Percentiles rank a stretch among this genome's conserved stretches.
These are phyloP conservation scores for Callorhinus ursinus DNA, from an alignment of 2,113 vertebrate genomes.

Conservation along the genomic window DNA sequence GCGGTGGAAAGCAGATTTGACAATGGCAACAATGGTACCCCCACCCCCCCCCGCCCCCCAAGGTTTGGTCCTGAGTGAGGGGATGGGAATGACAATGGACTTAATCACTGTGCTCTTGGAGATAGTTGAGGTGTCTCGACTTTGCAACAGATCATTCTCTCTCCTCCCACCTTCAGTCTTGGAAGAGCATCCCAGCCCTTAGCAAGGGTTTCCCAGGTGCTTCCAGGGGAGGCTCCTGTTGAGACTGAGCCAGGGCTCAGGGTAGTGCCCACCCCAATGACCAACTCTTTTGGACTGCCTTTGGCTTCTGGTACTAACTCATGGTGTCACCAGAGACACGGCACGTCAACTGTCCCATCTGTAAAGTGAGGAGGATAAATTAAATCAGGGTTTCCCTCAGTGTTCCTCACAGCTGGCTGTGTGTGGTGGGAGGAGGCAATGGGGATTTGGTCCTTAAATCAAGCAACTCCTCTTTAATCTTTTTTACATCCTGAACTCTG, in stretches of 20 bases:
- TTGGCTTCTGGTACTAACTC: background rate
- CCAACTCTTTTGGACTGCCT: background rate
- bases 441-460: background rate
- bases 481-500: background rate
- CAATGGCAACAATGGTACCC: background rate
- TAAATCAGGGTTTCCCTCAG: background rate
- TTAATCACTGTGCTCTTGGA: background rate
- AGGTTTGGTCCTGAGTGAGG: slow-evolving; percentile 8
- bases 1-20: background rate
- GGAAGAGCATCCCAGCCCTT: background rate
- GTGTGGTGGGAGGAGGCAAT: accelerated
- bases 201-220: background rate
- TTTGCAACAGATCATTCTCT: background rate
- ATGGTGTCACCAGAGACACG: background rate
- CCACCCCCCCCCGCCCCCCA: background rate
- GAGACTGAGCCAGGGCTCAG: background rate
- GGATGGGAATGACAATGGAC: background rate
- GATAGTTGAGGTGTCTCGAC: background rate
- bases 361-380: background rate
- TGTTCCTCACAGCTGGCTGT: background rate
- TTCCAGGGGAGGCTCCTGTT: background rate
- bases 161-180: background rate
- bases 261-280: background rate
- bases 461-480: background rate
- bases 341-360: background rate